Conservation (phyloP, 2,888 invertebrate genomes). For the Coecobrya sp. region DNA sequence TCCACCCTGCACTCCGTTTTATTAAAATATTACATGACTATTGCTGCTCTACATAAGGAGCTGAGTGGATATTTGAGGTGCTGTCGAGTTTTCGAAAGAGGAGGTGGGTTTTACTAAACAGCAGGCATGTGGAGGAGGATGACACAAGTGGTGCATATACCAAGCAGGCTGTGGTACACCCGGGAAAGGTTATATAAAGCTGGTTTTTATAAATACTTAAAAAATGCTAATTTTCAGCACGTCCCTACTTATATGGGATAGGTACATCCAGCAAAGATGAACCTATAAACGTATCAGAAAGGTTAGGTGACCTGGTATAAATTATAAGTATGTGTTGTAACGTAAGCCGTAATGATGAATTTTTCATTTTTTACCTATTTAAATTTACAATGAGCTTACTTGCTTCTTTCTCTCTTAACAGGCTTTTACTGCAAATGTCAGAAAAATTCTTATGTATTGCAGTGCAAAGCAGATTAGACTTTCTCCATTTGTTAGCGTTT, state of each 20-base stretch:
- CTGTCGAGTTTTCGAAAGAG: constrained; percentile 21
- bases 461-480: neutral
- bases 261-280: too few relatives aligned
- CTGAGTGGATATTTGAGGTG: neutral
- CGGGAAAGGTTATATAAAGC: neutral
- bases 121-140: neutral
- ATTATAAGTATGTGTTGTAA: neutral
- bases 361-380: constrained; percentile 74
- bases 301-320: neutral
- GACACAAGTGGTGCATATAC: constrained; percentile 36
- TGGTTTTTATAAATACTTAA: neutral
- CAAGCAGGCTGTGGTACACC: neutral
- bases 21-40: constrained; percentile 45
- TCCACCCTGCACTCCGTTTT: constrained; percentile 37
- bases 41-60: constrained; percentile 16
- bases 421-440: neutral
- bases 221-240: neutral
- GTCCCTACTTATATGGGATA: too few relatives aligned
- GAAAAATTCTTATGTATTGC: neutral
- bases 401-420: neutral
- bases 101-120: constrained; percentile 14
- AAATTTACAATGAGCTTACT: constrained; percentile 71
- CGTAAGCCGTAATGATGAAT: constrained; percentile 59
- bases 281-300: neutral
- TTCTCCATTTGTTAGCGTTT: neutral